Evolutionary conservation across 2,888 invertebrate genomes (phyloP).

Genomic region (Ariolimax columbianus): DNA sequence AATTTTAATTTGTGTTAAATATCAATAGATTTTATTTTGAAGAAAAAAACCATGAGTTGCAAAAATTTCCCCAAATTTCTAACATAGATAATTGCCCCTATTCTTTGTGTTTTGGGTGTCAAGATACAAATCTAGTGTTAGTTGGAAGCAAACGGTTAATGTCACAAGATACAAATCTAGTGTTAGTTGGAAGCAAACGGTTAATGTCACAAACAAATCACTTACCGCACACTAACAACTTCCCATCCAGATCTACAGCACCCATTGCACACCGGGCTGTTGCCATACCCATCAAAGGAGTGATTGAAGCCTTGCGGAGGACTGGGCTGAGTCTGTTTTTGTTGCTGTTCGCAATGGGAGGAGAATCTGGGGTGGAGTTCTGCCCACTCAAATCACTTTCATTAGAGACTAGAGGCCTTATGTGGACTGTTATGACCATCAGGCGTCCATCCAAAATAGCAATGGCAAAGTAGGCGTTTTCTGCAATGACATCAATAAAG

Average conservation of each 20-base stretch:
- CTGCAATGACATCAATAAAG: too few relatives aligned
- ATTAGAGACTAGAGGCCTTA: slow-evolving; percentile 46
- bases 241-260: slow-evolving; percentile 85
- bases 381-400: slow-evolving; percentile 12
- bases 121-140: too few relatives aligned
- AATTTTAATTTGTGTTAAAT: too few relatives aligned
- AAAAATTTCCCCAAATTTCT: too few relatives aligned
- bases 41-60: too few relatives aligned
- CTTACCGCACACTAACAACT: slow-evolving; percentile 81
- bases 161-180: too few relatives aligned
- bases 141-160: too few relatives aligned
- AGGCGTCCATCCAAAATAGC: slow-evolving; percentile 84
- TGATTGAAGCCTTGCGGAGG: slow-evolving; percentile 57
- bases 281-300: slow-evolving; percentile 82
- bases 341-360: slow-evolving; percentile 58
- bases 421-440: slow-evolving; percentile 82
- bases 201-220: neutral
- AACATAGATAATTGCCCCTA: too few relatives aligned
- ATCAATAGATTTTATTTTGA: too few relatives aligned
- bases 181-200: too few relatives aligned
- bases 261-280: slow-evolving; percentile 88
- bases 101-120: too few relatives aligned
- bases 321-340: slow-evolving; percentile 44
- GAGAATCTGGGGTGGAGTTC: slow-evolving; percentile 75
- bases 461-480: slow-evolving; percentile 81